phyloP scores from a whole-genome alignment of 1,140 invertebrate species.

The Odontomachus brunneus region DNA sequence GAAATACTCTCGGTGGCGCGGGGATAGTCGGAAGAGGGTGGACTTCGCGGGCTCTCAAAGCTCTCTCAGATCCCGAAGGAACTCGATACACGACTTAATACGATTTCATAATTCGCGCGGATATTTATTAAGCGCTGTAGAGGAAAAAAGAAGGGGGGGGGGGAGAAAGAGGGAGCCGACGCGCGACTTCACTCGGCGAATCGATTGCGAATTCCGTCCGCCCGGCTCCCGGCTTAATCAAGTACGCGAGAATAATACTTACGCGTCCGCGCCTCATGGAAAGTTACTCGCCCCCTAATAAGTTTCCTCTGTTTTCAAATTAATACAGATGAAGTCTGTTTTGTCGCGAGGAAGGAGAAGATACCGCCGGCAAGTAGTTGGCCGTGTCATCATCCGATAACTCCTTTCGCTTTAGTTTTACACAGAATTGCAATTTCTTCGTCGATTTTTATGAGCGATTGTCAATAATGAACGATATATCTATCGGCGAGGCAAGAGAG shows the following conservation, averaged over 20 bases:
- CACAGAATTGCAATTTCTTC: neutral
- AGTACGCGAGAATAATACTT: slow-evolving; percentile 22
- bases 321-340: neutral
- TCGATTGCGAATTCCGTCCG: slow-evolving; percentile 5
- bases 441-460: neutral
- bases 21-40: slow-evolving; percentile 8
- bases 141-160: no score
- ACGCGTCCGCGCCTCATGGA: neutral
- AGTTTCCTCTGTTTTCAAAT: slow-evolving; percentile 1
- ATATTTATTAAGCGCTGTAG: slow-evolving; percentile 42
- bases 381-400: neutral
- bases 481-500: neutral
- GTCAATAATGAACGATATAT: neutral
- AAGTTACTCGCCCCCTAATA: neutral
- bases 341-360: neutral
- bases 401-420: neutral
- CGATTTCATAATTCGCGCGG: slow-evolving; percentile 38
- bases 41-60: slow-evolving; percentile 37
- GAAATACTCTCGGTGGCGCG: slow-evolving; percentile 20
- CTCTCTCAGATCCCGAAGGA: slow-evolving; percentile 37
- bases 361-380: no score
- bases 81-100: slow-evolving; percentile 54
- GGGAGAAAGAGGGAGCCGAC: neutral
- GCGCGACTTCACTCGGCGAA: neutral
- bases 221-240: neutral